These are phyloP conservation scores for Hypocryptadius cinnamomeus DNA, from an alignment of 2,113 vertebrate species.

Conservation along the genomic window DNA sequence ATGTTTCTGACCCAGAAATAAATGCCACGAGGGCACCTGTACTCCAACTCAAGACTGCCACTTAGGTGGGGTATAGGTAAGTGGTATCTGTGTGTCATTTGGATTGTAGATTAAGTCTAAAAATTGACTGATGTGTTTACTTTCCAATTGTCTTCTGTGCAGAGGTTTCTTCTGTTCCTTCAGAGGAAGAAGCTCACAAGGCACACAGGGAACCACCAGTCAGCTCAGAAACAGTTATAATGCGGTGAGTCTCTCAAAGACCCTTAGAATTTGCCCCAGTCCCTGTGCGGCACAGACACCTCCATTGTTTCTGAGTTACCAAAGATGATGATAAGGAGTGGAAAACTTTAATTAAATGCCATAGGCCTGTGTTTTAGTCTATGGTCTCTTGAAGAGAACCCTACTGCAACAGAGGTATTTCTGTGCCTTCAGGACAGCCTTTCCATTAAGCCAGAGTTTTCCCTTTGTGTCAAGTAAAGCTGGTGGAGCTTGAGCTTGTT, in stretches of 20 bases:
- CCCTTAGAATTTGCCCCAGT: neutral
- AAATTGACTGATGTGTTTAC: neutral
- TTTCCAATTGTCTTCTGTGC: neutral
- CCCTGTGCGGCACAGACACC: neutral
- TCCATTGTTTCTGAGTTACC: neutral
- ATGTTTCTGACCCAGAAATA: neutral
- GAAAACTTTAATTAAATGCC: neutral
- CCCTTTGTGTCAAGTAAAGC: neutral
- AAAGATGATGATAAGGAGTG: neutral
- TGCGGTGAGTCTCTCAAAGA: slow-evolving; percentile 39
- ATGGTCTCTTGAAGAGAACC: neutral
- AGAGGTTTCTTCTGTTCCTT: slow-evolving; percentile 24
- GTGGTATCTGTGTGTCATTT: neutral
- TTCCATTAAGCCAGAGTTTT: neutral
- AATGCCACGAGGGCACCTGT: neutral
- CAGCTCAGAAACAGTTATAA: slow-evolving; percentile 11
- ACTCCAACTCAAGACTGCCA: neutral
- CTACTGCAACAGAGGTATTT: neutral
- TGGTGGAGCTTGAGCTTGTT: neutral
- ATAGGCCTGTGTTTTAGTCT: neutral
- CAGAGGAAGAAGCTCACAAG: slow-evolving; percentile 25
- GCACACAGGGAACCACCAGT: neutral
- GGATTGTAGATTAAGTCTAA: neutral
- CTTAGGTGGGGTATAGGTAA: neutral
- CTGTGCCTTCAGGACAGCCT: neutral